Evolutionary conservation across 1,140 invertebrate genomes (phyloP), one percentile per base, ranked within the genome.

Genomic region (Thalassaphorura encarpata): DNA sequence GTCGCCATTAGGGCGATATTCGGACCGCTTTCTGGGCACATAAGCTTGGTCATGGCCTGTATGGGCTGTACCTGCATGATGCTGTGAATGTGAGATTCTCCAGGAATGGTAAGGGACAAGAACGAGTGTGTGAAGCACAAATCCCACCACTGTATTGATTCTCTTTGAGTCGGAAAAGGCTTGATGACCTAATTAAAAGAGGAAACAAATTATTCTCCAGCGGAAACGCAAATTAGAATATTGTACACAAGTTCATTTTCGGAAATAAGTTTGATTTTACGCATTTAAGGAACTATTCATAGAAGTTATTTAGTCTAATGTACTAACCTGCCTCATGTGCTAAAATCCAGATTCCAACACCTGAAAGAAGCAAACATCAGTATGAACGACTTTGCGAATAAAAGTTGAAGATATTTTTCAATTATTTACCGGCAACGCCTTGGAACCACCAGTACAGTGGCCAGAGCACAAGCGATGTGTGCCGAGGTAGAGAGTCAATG

Each of bases 281-380:
- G 8, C 8, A 8, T n/a, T 36, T 36, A n/a, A 36, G n/a, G 33
- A 36, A 36, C 8, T 36, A 8, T 36, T 11, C n/a, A 11, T 8
- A 36, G 33, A 36, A 8, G 8, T 36, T 36, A 8, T n/a, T 8
- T 36, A 36, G n/a, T 36, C n/a, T 36, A 36, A n/a, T n/a, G n/a
- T n/a, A n/a, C n/a, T n/a, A n/a, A n/a, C n/a, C n/a, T n/a, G n/a
- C n/a, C n/a, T 36, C 42, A 13, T 43, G 19, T 4, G 48, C 48
- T 21, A 51, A 11, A 19, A 51, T 51, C 48, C 48, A 51, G 21
- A 51, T 51, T 11, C 48, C 48, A 15, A 51, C 48, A 18, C 48
- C 48, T n/a, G n/a, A n/a, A n/a, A n/a, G n/a, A n/a, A n/a, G n/a
- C n/a, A n/a, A n/a, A n/a, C n/a, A n/a, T n/a, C n/a, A n/a, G n/a